Conservation (phyloP, 2,113 vertebrate genomes). For the Clarias gariepinus region DNA sequence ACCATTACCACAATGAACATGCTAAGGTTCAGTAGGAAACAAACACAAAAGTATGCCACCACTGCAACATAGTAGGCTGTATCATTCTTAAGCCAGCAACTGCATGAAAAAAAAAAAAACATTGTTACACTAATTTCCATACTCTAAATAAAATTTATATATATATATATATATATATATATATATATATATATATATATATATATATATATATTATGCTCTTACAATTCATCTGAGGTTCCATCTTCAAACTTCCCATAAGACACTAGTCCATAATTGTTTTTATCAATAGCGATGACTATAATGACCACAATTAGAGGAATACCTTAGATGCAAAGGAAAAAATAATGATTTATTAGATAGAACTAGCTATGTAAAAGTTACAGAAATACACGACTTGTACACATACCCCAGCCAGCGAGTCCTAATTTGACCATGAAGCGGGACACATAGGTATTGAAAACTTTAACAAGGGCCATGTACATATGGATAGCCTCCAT, state of each 20-base stretch:
- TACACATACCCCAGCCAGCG: constrained; percentile 84
- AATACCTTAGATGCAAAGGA: constrained; percentile 69
- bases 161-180: too few relatives aligned
- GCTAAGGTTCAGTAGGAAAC: constrained; percentile 88
- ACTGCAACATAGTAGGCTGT: constrained; percentile 89
- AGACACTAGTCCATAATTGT: constrained; percentile 84
- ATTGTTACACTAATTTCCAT: neutral
- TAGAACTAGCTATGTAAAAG: neutral
- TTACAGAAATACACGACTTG: neutral
- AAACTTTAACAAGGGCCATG: constrained; percentile 93
- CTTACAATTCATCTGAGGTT: constrained; percentile 39
- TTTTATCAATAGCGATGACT: constrained; percentile 78
- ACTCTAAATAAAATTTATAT: too few relatives aligned
- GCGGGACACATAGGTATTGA: constrained; percentile 85
- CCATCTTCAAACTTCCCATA: constrained; percentile 75
- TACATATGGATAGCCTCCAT: constrained; percentile 99
- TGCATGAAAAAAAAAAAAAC: constrained; percentile 59
- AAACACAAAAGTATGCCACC: constrained; percentile 88
- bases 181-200: too few relatives aligned
- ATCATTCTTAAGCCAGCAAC: constrained; percentile 92
- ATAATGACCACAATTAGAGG: constrained; percentile 85
- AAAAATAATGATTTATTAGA: constrained; percentile 8
- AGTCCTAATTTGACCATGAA: constrained; percentile 92
- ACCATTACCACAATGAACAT: constrained; percentile 95
- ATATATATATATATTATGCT: too few relatives aligned